Conservation (phyloP, 2,113 vertebrate genomes). For the Solenodon paradoxus region DNA sequence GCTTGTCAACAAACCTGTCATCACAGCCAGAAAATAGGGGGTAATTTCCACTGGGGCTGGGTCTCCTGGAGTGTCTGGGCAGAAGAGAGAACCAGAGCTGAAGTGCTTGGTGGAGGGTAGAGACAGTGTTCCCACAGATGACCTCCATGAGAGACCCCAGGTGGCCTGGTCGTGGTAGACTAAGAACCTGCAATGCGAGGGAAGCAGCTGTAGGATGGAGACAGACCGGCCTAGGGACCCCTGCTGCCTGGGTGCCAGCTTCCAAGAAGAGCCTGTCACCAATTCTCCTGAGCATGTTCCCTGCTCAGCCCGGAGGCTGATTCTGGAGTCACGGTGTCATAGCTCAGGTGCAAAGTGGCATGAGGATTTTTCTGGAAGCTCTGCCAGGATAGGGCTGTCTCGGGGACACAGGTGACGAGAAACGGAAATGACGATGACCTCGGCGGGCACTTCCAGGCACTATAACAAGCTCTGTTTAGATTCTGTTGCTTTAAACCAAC, state of each 20-base stretch:
- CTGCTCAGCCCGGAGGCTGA: not conserved
- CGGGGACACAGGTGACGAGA: not conserved
- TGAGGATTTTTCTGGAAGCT: not conserved
- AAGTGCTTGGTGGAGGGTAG: not conserved
- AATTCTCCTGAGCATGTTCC: not conserved
- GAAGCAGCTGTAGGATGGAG: not conserved
- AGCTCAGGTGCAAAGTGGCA: rapidly evolving
- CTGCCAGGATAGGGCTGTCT: not conserved
- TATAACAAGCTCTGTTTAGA: not conserved
- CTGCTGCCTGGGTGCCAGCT: not conserved
- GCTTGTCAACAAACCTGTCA: not conserved
- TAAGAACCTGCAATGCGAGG: rapidly evolving
- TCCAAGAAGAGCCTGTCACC: not conserved
- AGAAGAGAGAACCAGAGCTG: not conserved
- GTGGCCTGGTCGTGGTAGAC: rapidly evolving
- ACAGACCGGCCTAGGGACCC: no score
- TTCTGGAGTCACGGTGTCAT: rapidly evolving
- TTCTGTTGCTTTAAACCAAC: not conserved
- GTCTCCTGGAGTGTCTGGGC: not conserved
- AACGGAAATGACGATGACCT: rapidly evolving
- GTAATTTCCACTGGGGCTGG: not conserved
- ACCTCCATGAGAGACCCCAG: not conserved
- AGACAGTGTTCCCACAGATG: not conserved
- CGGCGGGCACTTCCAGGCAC: not conserved
- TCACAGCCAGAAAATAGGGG: not conserved